These are phyloP conservation scores for Cyclargus thomasi DNA, from an alignment of 1,140 invertebrate species.

Conservation along the genomic window DNA sequence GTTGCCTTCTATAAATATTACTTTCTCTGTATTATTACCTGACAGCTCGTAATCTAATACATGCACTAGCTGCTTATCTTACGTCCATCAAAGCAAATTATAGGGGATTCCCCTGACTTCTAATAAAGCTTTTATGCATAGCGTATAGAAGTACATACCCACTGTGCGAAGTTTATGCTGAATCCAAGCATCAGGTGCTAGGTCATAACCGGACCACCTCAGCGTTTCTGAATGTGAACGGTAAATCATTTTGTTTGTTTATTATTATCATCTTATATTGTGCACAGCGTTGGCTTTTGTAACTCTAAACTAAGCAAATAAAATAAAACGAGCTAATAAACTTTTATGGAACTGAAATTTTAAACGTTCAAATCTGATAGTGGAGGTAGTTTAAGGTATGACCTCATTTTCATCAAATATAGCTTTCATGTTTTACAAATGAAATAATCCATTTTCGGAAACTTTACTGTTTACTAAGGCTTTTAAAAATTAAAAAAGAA, in stretches of 20 bases:
- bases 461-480: too few relatives aligned
- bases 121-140: neutral
- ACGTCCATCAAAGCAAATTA: neutral
- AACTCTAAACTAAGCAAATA: neutral
- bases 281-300: neutral
- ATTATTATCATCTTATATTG: neutral
- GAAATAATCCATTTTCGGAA: too few relatives aligned
- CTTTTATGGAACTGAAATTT: neutral
- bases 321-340: neutral
- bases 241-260: neutral
- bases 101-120: too few relatives aligned
- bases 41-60: slow-evolving; percentile 2
- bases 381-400: neutral
- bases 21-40: neutral
- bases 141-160: neutral
- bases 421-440: neutral
- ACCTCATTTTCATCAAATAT: neutral
- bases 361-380: neutral
- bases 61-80: neutral
- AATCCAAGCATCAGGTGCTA: neutral
- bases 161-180: neutral
- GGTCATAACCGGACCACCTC: neutral
- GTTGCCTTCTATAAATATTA: slow-evolving; percentile 2
- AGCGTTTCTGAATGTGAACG: neutral
- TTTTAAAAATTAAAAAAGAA: too few relatives aligned